These are phyloP conservation scores for Abramis brama DNA, from an alignment of 2,113 vertebrate genomes.

Conservation along the genomic window DNA sequence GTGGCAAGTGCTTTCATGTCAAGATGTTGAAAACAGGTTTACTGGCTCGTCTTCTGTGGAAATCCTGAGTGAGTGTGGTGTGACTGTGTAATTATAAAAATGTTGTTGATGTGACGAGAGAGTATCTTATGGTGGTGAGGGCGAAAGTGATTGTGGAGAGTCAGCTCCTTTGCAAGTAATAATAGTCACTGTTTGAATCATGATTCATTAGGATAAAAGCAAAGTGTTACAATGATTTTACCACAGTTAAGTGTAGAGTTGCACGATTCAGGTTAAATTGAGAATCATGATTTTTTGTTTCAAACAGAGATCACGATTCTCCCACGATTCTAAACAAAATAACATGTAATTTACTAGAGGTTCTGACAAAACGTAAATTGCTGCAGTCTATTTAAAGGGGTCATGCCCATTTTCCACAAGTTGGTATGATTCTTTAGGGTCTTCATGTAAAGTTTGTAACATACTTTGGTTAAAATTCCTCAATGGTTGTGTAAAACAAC, in stretches of 20 bases:
- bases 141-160: not conserved
- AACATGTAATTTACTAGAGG: no score
- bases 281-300: no score
- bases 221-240: not conserved
- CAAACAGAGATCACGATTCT: no score
- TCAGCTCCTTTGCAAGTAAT: not conserved
- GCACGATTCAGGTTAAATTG: no score
- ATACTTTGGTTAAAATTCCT: no score
- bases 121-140: not conserved
- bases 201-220: not conserved
- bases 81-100: slow-evolving; percentile 45
- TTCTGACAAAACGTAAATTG: no score
- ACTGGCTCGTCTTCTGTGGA: slow-evolving; percentile 12
- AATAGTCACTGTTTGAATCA: not conserved
- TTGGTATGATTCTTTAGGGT: no score
- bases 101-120: slow-evolving; percentile 19
- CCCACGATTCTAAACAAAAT: no score
- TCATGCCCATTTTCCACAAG: no score
- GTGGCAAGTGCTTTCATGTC: slow-evolving; percentile 40
- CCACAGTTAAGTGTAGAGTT: not conserved
- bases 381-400: no score
- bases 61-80: slow-evolving; percentile 15
- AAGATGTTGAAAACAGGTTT: slow-evolving; percentile 38
- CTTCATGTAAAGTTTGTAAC: no score
- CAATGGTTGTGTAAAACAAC: no score